Base-by-base conservation (phyloP, 1,140 invertebrate genomes). In the Oryzaephilus surinamensis region DNA sequence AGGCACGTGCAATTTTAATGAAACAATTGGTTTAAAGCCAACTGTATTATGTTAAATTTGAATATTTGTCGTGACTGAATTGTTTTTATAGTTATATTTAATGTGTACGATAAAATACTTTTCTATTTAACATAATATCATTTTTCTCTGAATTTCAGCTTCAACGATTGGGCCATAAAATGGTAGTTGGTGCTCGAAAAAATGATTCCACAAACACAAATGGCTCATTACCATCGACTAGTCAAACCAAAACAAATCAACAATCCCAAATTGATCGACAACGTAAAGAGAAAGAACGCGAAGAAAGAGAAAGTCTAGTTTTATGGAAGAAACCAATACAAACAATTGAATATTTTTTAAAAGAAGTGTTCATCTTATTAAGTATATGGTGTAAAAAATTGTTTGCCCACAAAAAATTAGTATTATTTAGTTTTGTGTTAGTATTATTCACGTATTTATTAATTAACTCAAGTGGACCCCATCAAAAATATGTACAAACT, bases 271-370 rank as follows among this genome's bases (percentile, higher is more conserved):
- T 6, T 21, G 10, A 21, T 21, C 20, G 20, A 6, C 6, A 21
- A 14, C 32, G 38, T 47, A 67, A 63, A 56, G 58, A 65, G 45
- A 58, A 57, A 37, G 67, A 71, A 36, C 50, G 52, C 10, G 46
- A 55, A 45, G 73, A 78, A 51, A 57, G 72, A 8, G 69, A 72
- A 55, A 73, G 74, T 52, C 62, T 94, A 46, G 87, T 93, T 19
- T 58, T 97, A 38, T 96, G 90, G 90, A 74, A 81, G 54, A 76
- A 76, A 56, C 92, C 92, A 15, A 55, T 94, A 30, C 73, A 68
- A 41, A 94, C 90, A 7, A 48, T 90, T 21, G 79, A 85, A 56
- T 94, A 89, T 68, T 92, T 87, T 67, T 57, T 78, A 50, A 71
- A 73, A 49, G 90, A 95, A 74, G 62, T 83, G 46, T 58, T 66